Conservation (phyloP, 2,113 vertebrate species). For the Cynopterus brachyotis region DNA sequence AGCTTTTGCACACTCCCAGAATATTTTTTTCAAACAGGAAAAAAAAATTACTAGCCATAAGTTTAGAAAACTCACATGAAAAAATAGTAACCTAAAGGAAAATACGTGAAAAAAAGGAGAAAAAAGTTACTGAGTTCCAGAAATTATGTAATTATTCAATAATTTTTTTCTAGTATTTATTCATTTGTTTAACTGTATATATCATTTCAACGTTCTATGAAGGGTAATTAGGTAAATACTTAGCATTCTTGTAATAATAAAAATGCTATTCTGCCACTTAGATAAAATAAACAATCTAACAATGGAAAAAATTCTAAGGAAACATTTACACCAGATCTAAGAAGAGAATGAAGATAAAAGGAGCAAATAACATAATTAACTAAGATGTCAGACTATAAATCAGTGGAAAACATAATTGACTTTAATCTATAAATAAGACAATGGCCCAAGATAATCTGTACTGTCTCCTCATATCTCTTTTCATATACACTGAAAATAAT, state of each 20-base stretch:
- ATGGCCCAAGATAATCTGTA: not conserved
- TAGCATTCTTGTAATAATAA: conserved; percentile 46
- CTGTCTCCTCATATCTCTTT: not conserved
- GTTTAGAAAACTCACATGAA: not conserved
- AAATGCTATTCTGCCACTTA: conserved; percentile 1
- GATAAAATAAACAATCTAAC: conserved; percentile 33
- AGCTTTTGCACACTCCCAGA: not conserved
- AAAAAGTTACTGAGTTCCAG: not conserved
- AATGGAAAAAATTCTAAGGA: conserved; percentile 3
- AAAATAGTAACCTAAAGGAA: conserved; percentile 33
- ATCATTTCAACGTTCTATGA: conserved; percentile 40
- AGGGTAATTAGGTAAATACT: conserved; percentile 56
- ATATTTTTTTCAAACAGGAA: conserved; percentile 32
- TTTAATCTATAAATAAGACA: conserved; percentile 51
- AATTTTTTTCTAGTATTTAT: not conserved
- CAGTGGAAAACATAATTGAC: not conserved
- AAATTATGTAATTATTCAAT: conserved; percentile 10
- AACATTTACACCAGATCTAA: not conserved
- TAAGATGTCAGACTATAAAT: conserved; percentile 45
- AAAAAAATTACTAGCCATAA: conserved; percentile 18
- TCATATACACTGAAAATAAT: not conserved
- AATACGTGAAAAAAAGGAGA: conserved; percentile 9
- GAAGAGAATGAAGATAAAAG: conserved; percentile 9
- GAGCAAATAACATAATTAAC: conserved; percentile 41
- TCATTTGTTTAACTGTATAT: not conserved